phyloP scores from a whole-genome alignment of 1,140 invertebrate genomes.

The Cotesia glomerata region DNA sequence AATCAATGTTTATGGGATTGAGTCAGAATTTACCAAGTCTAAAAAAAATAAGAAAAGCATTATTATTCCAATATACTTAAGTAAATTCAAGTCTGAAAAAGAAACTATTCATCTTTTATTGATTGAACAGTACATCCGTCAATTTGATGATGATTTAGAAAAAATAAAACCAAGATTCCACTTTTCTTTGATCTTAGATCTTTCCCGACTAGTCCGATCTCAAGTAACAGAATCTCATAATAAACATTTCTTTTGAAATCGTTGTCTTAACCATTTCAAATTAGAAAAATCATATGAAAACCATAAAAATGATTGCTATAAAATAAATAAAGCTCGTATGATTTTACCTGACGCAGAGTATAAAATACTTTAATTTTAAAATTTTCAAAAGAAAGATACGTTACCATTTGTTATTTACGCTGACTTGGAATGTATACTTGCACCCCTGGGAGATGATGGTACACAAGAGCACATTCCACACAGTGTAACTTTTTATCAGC shows the following conservation, averaged over 20 bases:
- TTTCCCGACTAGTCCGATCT: background rate
- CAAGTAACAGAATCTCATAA: background rate
- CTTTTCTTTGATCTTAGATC: constrained; percentile 8
- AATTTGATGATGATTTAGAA: background rate
- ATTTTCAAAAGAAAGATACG: background rate
- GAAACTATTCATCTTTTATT: background rate
- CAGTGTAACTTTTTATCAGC: constrained; percentile 20
- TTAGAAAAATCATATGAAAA: background rate
- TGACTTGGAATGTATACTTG: constrained; percentile 29
- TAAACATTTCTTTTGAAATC: constrained; percentile 1
- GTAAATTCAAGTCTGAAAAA: too few species aligned
- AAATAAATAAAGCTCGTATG: constrained; percentile 4
- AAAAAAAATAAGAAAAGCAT: too few species aligned
- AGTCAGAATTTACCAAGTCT: too few species aligned
- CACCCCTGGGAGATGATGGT: background rate
- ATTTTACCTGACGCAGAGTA: background rate
- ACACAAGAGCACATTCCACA: constrained; percentile 10
- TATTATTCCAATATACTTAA: too few species aligned
- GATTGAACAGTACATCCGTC: background rate
- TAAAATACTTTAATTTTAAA: background rate
- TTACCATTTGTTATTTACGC: constrained; percentile 22
- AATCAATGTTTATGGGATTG: too few species aligned
- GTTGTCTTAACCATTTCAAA: constrained; percentile 5
- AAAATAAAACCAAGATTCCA: background rate
- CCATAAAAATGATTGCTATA: background rate